These are phyloP conservation scores for Callipepla squamata DNA, from an alignment of 2,113 vertebrate species.

Conservation along the genomic window DNA sequence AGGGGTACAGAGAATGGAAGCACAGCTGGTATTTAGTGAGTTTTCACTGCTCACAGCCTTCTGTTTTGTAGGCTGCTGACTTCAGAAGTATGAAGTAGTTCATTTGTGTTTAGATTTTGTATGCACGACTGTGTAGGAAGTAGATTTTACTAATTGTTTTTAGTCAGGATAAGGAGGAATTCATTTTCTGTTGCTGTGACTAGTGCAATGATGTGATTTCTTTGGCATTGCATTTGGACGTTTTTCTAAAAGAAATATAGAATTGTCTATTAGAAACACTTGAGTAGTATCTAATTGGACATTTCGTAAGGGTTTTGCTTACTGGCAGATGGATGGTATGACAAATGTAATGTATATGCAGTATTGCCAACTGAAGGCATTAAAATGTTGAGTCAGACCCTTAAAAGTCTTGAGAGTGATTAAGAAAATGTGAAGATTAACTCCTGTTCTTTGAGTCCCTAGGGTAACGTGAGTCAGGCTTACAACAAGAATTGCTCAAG, in stretches of 20 bases:
- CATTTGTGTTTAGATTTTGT: neutral
- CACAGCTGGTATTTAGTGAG: neutral
- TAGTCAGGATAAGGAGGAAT: conserved; percentile 9
- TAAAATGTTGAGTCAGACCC: conserved; percentile 63
- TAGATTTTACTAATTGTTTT: conserved; percentile 30
- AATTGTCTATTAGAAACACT: neutral
- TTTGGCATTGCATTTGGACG: neutral
- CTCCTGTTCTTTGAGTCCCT: conserved; percentile 25
- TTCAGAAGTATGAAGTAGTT: neutral
- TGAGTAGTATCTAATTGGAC: conserved; percentile 20
- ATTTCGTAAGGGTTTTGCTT: conserved; percentile 24
- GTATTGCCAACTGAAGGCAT: conserved; percentile 41
- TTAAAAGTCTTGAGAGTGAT: conserved; percentile 42
- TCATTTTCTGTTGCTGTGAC: conserved; percentile 37
- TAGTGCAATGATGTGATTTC: neutral
- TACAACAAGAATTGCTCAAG: neutral
- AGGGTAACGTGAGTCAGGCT: conserved; percentile 29
- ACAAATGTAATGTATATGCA: conserved; percentile 47
- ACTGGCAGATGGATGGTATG: conserved; percentile 59
- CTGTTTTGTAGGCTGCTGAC: conserved; percentile 41
- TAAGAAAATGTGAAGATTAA: conserved; percentile 50
- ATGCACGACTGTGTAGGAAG: conserved; percentile 18
- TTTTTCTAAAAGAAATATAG: neutral
- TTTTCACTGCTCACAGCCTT: neutral
- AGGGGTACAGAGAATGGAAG: neutral